A percentile compares a stretch with the other conserved stretches of the same genome.
Conservation (phyloP, 2,888 invertebrate species). For the Drosophila affinis region DNA sequence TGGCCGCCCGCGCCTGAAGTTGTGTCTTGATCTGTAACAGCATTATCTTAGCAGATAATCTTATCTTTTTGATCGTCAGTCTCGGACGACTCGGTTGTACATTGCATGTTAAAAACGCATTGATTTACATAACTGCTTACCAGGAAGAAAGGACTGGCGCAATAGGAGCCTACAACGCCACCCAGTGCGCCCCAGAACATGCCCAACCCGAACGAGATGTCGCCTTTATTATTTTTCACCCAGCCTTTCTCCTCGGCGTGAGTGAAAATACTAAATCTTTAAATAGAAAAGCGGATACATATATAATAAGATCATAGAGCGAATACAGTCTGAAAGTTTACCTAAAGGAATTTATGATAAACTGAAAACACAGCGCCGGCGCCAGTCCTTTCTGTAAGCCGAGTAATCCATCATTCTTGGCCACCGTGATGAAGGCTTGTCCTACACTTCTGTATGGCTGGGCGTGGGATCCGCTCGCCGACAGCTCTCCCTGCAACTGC, state of each 20-base stretch:
- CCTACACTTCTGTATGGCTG: slow-evolving; percentile 90
- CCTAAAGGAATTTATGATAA: slow-evolving; percentile 91
- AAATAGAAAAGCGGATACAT: neutral
- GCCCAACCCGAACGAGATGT: slow-evolving; percentile 85
- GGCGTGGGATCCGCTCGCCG: slow-evolving; percentile 88
- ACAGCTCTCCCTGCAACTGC: slow-evolving; percentile 94
- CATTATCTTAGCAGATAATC: too few relatives aligned
- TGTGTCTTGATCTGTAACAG: too few relatives aligned
- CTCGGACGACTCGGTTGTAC: too few relatives aligned
- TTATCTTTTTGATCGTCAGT: too few relatives aligned
- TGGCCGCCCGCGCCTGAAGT: too few relatives aligned
- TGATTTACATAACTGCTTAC: slow-evolving; percentile 84
- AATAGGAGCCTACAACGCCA: slow-evolving; percentile 90
- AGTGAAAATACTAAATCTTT: slow-evolving; percentile 90
- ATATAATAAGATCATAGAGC: neutral
- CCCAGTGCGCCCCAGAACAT: slow-evolving; percentile 90
- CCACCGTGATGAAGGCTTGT: slow-evolving; percentile 91
- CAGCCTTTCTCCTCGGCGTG: slow-evolving; percentile 88
- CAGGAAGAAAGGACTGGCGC: slow-evolving; percentile 94
- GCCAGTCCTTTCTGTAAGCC: slow-evolving; percentile 92
- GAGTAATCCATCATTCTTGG: slow-evolving; percentile 90
- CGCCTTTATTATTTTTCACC: slow-evolving; percentile 86
- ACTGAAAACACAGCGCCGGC: slow-evolving; percentile 94
- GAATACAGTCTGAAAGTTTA: slow-evolving; percentile 22
- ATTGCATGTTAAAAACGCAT: too few relatives aligned